phyloP scores from a whole-genome alignment of 2,113 vertebrate species.

The Cyanoderma ruficeps region DNA sequence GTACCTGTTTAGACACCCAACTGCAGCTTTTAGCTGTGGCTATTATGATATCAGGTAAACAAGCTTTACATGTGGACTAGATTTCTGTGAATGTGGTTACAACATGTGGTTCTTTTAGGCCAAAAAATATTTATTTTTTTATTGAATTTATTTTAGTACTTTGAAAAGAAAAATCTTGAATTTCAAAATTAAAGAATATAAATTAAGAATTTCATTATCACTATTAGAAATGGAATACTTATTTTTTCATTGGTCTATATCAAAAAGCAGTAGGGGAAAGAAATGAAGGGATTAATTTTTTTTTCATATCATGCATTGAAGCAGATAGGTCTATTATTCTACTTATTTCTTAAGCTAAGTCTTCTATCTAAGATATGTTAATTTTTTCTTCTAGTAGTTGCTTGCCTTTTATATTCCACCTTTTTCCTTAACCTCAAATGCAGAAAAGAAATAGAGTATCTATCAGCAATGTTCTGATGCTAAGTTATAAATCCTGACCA shows the following conservation, averaged over 20 bases:
- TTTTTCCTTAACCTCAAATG: background rate
- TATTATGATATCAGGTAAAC: background rate
- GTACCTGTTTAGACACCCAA: background rate
- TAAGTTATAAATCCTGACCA: background rate
- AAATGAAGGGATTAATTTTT: background rate
- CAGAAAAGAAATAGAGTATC: background rate
- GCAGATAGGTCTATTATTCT: background rate
- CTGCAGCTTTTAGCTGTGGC: background rate
- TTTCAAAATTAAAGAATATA: background rate
- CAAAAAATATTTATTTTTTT: background rate
- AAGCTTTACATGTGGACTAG: background rate
- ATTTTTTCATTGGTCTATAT: background rate
- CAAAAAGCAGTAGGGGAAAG: background rate
- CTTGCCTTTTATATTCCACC: background rate
- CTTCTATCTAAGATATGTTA: background rate
- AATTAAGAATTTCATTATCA: background rate
- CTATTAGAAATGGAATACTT: background rate
- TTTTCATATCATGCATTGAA: background rate
- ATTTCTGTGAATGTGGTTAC: background rate
- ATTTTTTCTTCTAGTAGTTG: background rate
- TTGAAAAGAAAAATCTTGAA: background rate
- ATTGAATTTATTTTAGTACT: background rate
- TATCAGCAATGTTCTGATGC: background rate
- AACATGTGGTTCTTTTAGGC: background rate
- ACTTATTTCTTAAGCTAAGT: background rate